phyloP scores from a whole-genome alignment of 2,797 vertebrate genomes.

The Austrolebias charrua region DNA sequence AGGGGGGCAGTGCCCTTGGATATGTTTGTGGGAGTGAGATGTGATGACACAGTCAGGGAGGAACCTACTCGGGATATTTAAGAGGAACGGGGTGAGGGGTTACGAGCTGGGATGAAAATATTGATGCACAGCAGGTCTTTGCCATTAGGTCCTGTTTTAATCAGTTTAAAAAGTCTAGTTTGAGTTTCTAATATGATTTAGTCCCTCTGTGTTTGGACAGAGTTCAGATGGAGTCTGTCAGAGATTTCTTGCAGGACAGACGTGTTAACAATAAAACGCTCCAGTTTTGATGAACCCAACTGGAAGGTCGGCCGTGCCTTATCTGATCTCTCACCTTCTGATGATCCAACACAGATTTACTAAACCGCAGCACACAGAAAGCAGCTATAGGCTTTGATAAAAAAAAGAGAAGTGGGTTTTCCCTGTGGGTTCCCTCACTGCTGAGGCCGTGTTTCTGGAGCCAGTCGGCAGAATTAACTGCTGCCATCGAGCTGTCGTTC shows the following conservation, averaged over 20 bases:
- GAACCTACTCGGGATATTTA: constrained; percentile 43
- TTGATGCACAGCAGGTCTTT: constrained; percentile 68
- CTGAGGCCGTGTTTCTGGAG: constrained; percentile 51
- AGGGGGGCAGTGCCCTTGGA: constrained; percentile 62
- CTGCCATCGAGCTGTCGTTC: constrained; percentile 63
- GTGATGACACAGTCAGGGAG: constrained; percentile 58
- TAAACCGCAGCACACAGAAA: constrained; percentile 5
- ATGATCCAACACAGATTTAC: constrained; percentile 40
- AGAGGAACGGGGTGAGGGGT: constrained; percentile 51
- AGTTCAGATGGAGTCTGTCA: constrained; percentile 44
- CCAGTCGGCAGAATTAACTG: constrained; percentile 48
- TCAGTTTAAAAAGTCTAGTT: constrained; percentile 38
- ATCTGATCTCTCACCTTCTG: constrained; percentile 41
- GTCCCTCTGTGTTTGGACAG: constrained; percentile 29
- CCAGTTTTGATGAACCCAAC: constrained; percentile 10
- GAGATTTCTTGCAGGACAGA: constrained; percentile 45
- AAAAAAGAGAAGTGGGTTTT: constrained; percentile 1
- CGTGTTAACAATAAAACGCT: constrained; percentile 52
- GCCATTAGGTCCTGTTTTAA: constrained; percentile 50
- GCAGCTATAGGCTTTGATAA: constrained; percentile 48
- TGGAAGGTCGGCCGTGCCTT: constrained; percentile 37
- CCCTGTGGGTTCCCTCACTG: constrained; percentile 46
- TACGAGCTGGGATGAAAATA: constrained; percentile 22
- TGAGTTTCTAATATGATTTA: constrained; percentile 18
- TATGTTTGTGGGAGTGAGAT: constrained; percentile 58